Base-by-base conservation (phyloP, 1,140 invertebrate species). In the Psilanteris sp. region DNA sequence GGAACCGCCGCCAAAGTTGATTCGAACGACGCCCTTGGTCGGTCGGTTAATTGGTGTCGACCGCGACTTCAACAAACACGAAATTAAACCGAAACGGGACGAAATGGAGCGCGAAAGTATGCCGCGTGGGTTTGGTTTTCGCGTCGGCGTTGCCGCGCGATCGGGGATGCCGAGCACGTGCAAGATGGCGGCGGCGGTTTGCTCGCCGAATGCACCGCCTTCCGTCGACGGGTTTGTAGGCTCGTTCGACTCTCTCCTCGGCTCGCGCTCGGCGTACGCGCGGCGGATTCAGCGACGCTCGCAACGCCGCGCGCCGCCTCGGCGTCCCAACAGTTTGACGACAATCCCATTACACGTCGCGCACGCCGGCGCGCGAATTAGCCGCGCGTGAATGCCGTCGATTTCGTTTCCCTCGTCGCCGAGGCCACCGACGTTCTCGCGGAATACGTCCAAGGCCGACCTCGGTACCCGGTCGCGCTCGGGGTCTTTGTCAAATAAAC, bases 141-240 rank as follows among this genome's bases (percentile, higher is more conserved):
- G 55, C 62, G 68, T 77, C 74, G 66, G 61, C 68, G 75, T 78
- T 82, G 55, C 43, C 57, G 70, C 22, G 37, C 18, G 18, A 70
- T 85, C 75, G 80, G 79, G 78, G 79, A 87, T 87, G 85, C 85
- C 61, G 77, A 81, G 79, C 85, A 87, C 85, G 85, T 86, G 84
- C 84, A 87, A 87, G 85, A 87, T 87, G 85, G 85, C 85, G 83
- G 84, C 85, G 79, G 82, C 82, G 85, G 85, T 86, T 87, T 86
- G 83, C 79, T 79, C 82, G 79, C 79, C 78, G 80, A 79, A 78
- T 82, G 82, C 79, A 80, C 79, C 84, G 81, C 81, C 81, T 82
- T 75, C 61, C 64, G 37, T 37, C 34, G 36, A 70, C 59, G 27
- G 44, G 46, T n/a, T n/a, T n/a, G n/a, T n/a, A n/a, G n/a, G 29